A percentile compares a stretch with the other conserved stretches of the same genome.
Evolutionary conservation across 1,140 invertebrate genomes (phyloP).

Genomic region (Lanistes nyassanus): DNA sequence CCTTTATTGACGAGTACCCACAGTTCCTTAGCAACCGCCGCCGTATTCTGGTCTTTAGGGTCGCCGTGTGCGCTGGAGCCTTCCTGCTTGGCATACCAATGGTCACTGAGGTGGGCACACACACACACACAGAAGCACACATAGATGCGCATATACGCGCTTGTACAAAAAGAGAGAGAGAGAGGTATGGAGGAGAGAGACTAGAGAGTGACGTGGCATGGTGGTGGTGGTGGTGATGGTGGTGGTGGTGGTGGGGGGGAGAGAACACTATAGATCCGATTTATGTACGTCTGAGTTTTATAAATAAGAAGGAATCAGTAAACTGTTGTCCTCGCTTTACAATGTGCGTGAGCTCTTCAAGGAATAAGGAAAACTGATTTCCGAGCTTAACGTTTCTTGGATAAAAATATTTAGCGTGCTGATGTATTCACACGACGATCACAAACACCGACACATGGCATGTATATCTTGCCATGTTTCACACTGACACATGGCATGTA

Average conservation of each 20-base stretch:
- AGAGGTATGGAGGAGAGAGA: not conserved
- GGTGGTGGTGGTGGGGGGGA: not conserved
- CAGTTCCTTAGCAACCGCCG: not conserved
- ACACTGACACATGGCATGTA: too few relatives aligned
- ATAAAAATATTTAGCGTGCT: too few relatives aligned
- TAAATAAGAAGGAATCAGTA: too few relatives aligned
- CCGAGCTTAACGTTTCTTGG: too few relatives aligned
- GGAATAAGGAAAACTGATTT: too few relatives aligned
- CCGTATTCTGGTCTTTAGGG: slow-evolving; percentile 8
- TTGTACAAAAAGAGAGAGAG: not conserved
- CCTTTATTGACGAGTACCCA: slow-evolving; percentile 25
- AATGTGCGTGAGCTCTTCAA: too few relatives aligned
- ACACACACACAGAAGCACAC: not conserved
- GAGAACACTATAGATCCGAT: too few relatives aligned
- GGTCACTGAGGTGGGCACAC: slow-evolving; percentile 4
- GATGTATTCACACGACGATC: too few relatives aligned
- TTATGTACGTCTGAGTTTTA: too few relatives aligned
- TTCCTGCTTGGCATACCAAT: slow-evolving; percentile 26
- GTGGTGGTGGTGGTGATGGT: not conserved
- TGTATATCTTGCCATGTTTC: too few relatives aligned
- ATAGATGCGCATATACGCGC: not conserved
- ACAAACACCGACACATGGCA: too few relatives aligned
- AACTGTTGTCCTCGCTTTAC: too few relatives aligned
- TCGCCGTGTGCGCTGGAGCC: slow-evolving; percentile 8
- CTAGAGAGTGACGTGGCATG: not conserved